These are phyloP conservation scores for Lepilemur ruficaudatus DNA, from an alignment of 2,797 vertebrate species.

Conservation along the genomic window DNA sequence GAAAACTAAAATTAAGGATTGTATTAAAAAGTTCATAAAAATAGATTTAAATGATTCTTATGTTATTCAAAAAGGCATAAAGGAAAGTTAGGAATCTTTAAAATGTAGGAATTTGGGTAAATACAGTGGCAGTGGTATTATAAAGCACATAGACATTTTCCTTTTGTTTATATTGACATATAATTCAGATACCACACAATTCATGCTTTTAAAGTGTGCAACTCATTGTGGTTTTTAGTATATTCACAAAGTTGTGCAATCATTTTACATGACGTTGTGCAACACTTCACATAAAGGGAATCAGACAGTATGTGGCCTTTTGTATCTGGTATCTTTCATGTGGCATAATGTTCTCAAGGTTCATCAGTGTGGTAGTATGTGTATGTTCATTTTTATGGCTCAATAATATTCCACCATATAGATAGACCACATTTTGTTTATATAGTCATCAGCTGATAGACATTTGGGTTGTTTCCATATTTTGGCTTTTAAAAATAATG, in stretches of 20 bases:
- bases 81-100: not conserved
- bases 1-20: constrained; percentile 30
- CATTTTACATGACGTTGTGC: not conserved
- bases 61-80: not conserved
- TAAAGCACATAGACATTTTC: not conserved
- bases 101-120: not conserved
- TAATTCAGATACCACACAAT: not conserved
- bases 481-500: not conserved
- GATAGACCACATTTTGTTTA: not conserved
- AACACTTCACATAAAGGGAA: not conserved
- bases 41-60: constrained; percentile 4
- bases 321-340: not conserved
- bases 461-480: not conserved
- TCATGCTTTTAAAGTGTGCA: not conserved
- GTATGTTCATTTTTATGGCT: not conserved
- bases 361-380: not conserved
- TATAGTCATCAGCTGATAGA: not conserved
- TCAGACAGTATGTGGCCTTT: not conserved
- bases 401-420: not conserved
- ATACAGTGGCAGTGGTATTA: not conserved
- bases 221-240: not conserved
- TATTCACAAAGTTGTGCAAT: not conserved
- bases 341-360: not conserved
- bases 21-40: constrained; percentile 14
- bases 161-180: not conserved